These are phyloP conservation scores for Corythaeola cristata DNA, from an alignment of 2,113 vertebrate species.

Conservation along the genomic window DNA sequence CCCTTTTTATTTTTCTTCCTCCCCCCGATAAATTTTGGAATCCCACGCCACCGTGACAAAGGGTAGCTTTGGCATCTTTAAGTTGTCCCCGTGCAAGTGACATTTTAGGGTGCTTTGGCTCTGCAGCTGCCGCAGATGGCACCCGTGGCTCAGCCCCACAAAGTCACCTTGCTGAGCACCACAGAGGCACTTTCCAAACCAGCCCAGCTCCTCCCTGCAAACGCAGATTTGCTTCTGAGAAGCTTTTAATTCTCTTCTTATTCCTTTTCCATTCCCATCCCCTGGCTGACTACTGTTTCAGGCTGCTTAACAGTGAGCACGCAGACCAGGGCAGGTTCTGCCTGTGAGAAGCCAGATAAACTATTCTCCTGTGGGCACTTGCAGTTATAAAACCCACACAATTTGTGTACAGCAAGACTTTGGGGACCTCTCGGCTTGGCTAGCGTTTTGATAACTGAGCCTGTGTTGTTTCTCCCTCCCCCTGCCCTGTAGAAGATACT, in stretches of 20 bases:
- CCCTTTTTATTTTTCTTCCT: no score
- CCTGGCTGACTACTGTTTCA: not conserved
- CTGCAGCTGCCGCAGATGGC: not conserved
- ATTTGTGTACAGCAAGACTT: not conserved
- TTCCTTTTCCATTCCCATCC: not conserved
- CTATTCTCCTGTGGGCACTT: constrained; percentile 8
- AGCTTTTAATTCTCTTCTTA: not conserved
- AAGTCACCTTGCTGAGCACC: not conserved
- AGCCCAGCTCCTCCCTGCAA: not conserved
- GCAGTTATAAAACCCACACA: not conserved
- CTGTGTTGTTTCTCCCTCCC: not conserved
- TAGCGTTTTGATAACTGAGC: not conserved
- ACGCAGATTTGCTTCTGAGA: not conserved
- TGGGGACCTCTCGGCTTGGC: not conserved
- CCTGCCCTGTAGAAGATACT: not conserved
- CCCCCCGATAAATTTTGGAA: not conserved
- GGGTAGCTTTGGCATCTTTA: not conserved
- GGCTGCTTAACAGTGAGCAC: not conserved
- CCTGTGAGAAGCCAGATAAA: constrained; percentile 5
- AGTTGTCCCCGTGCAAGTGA: not conserved
- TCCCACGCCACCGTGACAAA: rapidly evolving
- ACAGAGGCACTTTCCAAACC: not conserved
- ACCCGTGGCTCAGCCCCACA: not conserved
- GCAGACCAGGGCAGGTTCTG: not conserved
- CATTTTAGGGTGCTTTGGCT: not conserved